Evolutionary conservation across 1,140 invertebrate species (phyloP).

Genomic region (Nephila pilipes): DNA sequence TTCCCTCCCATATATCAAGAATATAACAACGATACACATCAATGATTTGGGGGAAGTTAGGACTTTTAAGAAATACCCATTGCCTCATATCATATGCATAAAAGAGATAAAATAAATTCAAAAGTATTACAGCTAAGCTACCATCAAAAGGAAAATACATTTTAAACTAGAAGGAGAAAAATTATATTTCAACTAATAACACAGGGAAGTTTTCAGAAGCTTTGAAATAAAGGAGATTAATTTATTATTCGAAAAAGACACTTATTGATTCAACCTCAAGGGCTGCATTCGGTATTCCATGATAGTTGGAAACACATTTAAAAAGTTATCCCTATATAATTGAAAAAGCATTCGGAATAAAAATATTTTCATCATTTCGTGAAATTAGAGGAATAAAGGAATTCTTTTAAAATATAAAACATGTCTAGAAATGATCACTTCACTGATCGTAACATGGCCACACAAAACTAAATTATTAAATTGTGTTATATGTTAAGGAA

Average conservation of each 20-base stretch:
- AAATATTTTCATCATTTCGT: background rate
- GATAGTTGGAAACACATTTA: conserved; percentile 4
- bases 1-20: background rate
- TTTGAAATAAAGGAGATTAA: background rate
- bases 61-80: background rate
- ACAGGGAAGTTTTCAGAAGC: background rate
- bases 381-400: background rate
- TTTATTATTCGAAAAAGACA: background rate
- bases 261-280: background rate
- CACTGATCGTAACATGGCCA: too few species aligned
- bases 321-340: background rate
- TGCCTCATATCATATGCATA: background rate
- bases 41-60: background rate
- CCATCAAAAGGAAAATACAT: too few species aligned
- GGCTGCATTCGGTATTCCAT: background rate
- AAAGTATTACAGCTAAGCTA: background rate
- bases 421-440: background rate
- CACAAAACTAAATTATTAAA: too few species aligned
- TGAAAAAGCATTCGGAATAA: background rate
- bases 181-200: background rate
- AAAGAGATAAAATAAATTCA: background rate
- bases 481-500: too few species aligned
- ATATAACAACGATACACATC: background rate
- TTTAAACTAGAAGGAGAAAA: too few species aligned
- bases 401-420: background rate